Conservation (phyloP, 2,797 vertebrate genomes). For the Malurus leucopterus region DNA sequence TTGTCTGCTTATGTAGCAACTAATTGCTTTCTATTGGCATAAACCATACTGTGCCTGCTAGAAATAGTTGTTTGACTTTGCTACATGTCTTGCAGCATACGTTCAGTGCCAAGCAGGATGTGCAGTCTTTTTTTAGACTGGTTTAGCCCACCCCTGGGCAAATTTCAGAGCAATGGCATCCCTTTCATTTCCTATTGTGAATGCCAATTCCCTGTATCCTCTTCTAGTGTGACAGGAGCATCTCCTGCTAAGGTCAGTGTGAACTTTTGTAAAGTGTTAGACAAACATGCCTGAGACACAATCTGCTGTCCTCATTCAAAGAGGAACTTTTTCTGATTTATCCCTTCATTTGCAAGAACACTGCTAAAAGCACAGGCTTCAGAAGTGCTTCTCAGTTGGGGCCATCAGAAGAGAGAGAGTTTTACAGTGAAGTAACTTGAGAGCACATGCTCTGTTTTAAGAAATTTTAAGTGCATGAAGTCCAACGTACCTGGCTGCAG, state of each 20-base stretch:
- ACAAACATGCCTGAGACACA: neutral
- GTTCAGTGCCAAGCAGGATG: neutral
- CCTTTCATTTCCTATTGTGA: neutral
- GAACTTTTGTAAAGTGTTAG: neutral
- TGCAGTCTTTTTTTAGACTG: neutral
- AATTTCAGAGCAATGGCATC: neutral
- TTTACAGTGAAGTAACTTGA: neutral
- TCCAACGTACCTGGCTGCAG: neutral
- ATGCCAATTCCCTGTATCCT: neutral
- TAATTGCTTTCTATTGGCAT: constrained; percentile 55
- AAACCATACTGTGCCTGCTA: neutral
- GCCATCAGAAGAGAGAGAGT: neutral
- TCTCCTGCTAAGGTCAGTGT: neutral
- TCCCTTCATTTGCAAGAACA: neutral
- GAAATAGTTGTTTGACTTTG: neutral
- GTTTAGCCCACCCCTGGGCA: neutral
- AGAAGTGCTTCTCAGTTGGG: neutral
- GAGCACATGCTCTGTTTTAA: neutral
- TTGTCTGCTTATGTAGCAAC: constrained; percentile 52
- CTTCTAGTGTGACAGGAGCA: neutral
- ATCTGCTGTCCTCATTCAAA: neutral
- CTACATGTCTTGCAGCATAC: neutral
- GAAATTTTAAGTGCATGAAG: neutral
- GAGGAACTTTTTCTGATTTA: neutral
- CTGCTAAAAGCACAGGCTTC: neutral